Evolutionary conservation across 2,797 vertebrate species (phyloP), one percentile per base, ranked within the genome.

Genomic region (Adrianichthys oophorus): DNA sequence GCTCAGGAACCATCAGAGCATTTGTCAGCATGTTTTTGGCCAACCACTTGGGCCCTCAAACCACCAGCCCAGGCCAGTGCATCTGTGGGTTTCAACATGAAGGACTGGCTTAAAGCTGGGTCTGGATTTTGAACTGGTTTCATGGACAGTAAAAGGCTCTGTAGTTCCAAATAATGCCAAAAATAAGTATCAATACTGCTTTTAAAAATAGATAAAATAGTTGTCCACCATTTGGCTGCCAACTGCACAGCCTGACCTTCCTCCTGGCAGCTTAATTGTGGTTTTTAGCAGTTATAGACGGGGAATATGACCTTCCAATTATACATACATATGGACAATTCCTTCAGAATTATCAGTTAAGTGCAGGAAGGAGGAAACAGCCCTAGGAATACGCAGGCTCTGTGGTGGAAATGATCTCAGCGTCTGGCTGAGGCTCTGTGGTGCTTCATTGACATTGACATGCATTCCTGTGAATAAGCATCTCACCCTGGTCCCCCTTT

Each of bases 21-120:
- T 87, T 86, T 82, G 82, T 87, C 84, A 79, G 75, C 45, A 47
- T 86, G 85, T 79, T 85, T 82, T 76, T 89, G 86, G 85, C 87
- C 88, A 88, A 90, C 87, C 90, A 52, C 69, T 65, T 67, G 87
- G 80, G 78, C 87, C 87, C 74, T 70, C 57, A 75, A 89, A 84
- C 82, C 83, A 81, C 79, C 41, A 74, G 73, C 65, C 65, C 52
- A 2, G 82, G 62, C 74, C 76, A 66, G 72, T 44, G 70, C 62
- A 53, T 76, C 65, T 76, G 82, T 56, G 82, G 81, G 63, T 83
- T 78, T 68, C 51, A 70, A 55, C 51, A 48, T 1, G 15, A 24
- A 79, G 72, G 56, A 74, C 62, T 65, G 78, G 68, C 70, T 68
- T 68, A 59, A 77, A 75, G 74, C 58, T 48, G 68, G 55, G 44